These are phyloP conservation scores for Leptinotarsa undecemlineata DNA, from an alignment of 1,140 invertebrate genomes.

Conservation along the genomic window DNA sequence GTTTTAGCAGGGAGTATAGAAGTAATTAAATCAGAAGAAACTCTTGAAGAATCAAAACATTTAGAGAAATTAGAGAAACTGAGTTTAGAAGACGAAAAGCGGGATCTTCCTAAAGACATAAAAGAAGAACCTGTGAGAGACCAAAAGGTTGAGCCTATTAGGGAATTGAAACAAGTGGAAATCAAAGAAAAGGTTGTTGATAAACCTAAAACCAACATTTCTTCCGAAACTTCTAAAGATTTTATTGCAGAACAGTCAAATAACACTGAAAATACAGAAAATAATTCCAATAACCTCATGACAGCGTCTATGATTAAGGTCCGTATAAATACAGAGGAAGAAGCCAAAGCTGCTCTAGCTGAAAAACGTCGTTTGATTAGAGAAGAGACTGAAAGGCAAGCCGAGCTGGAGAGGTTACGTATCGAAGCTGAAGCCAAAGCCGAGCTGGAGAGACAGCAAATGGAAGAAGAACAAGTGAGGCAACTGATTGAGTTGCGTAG, in stretches of 20 bases:
- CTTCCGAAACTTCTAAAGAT: neutral
- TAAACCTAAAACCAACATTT: neutral
- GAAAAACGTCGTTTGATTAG: constrained; percentile 80
- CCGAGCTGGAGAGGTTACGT: constrained; percentile 78
- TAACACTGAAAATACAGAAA: constrained; percentile 4
- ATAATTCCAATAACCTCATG: constrained; percentile 46
- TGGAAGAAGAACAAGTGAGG: constrained; percentile 80
- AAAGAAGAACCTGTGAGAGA: neutral
- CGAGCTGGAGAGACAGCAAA: constrained; percentile 74
- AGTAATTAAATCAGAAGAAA: constrained; percentile 1
- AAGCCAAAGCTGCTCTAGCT: constrained; percentile 86
- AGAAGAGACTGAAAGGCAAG: constrained; percentile 84
- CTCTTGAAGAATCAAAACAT: neutral
- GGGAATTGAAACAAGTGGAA: neutral
- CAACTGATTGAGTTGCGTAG: constrained; percentile 76
- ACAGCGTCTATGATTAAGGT: constrained; percentile 69
- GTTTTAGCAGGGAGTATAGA: neutral
- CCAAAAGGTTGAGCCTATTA: neutral
- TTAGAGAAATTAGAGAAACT: neutral
- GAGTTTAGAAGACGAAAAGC: constrained; percentile 5
- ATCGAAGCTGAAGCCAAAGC: constrained; percentile 72
- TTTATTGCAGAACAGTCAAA: neutral
- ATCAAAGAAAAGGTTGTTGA: neutral
- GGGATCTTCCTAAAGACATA: neutral
- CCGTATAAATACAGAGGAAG: constrained; percentile 83